Evolutionary conservation across 1,140 invertebrate species (phyloP), one percentile per base, ranked within the genome.

Genomic region (Patella vulgata): DNA sequence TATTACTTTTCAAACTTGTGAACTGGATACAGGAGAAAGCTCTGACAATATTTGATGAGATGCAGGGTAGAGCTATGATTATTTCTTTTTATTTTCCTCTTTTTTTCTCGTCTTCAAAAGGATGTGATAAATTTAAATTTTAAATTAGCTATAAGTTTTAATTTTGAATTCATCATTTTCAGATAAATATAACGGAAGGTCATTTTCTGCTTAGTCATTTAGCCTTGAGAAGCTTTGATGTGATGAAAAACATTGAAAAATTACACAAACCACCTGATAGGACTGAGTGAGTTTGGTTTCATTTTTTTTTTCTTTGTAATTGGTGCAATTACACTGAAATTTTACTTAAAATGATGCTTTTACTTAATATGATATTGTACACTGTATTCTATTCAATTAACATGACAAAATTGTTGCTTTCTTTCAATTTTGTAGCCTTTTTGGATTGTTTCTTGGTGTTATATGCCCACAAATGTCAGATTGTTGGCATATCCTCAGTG

Each of bases 211-310:
- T 90, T 64, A 93, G 91, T 25, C 89, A 91, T 23, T 82, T 94
- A 46, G 90, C 90, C 68, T 79, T 93, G 67, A 91, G 90, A 36
- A 85, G 90, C 51, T 93, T 92, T 78, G 89, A 88, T 17, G 92
- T 89, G 0, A 88, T 93, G 73, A 91, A 90, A 71, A 88, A 91
- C 17, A 92, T 93, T 77, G 88, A 88, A 46, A 90, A 90, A 73
- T 81, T 95, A 3, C 86, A 91, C 12, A 88, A 91, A 63, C 89
- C 90, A 0, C 91, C 94, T 1, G 92, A 94, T 75, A 94, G 93
- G 82, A 91, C 88, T 46, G 92, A 94, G 81, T 84, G 73, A 71
- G 78, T 77, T 19, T n/a, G n/a, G n/a, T n/a, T n/a, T n/a, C n/a
- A n/a, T n/a, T n/a, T n/a, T n/a, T n/a, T n/a, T n/a, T n/a, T n/a